These are phyloP conservation scores for Bombus turneri DNA, from an alignment of 1,140 invertebrate species.

Conservation along the genomic window DNA sequence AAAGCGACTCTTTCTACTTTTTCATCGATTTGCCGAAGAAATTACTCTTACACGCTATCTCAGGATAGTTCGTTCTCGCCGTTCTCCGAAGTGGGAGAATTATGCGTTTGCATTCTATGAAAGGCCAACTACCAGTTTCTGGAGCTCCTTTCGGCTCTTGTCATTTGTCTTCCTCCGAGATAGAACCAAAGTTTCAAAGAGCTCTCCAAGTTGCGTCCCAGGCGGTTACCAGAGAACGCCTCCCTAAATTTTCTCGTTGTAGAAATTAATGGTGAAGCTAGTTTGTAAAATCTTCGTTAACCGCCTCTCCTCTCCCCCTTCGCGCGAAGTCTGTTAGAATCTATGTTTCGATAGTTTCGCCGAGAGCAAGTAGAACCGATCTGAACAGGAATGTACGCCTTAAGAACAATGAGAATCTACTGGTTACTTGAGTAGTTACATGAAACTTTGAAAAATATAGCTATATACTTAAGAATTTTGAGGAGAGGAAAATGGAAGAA, in stretches of 20 bases:
- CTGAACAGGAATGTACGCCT: not conserved
- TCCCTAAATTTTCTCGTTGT: constrained; percentile 74
- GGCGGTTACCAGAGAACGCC: constrained; percentile 67
- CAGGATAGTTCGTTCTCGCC: constrained; percentile 55
- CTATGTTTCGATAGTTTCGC: constrained; percentile 58
- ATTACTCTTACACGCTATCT: constrained; percentile 70
- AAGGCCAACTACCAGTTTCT: constrained; percentile 67
- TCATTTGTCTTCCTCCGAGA: constrained; percentile 79
- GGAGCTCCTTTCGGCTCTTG: constrained; percentile 66
- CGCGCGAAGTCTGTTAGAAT: constrained; percentile 29
- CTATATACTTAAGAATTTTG: not conserved
- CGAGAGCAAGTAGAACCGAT: constrained; percentile 35
- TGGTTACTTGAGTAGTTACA: too few species aligned
- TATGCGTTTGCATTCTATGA: constrained; percentile 76
- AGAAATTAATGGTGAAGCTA: constrained; percentile 73
- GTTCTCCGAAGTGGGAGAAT: constrained; percentile 62
- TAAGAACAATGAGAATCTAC: not conserved
- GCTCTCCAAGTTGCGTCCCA: constrained; percentile 73
- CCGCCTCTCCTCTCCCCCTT: not conserved
- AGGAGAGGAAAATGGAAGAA: too few species aligned
- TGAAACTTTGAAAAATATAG: not conserved
- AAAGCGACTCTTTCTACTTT: constrained; percentile 20
- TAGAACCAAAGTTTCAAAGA: constrained; percentile 79
- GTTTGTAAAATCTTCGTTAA: constrained; percentile 69
- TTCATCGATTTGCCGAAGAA: constrained; percentile 62